A percentile compares a stretch with the other conserved stretches of the same genome.
These are phyloP conservation scores for Microdon myrmicae DNA, from an alignment of 2,888 invertebrate species.

Conservation along the genomic window DNA sequence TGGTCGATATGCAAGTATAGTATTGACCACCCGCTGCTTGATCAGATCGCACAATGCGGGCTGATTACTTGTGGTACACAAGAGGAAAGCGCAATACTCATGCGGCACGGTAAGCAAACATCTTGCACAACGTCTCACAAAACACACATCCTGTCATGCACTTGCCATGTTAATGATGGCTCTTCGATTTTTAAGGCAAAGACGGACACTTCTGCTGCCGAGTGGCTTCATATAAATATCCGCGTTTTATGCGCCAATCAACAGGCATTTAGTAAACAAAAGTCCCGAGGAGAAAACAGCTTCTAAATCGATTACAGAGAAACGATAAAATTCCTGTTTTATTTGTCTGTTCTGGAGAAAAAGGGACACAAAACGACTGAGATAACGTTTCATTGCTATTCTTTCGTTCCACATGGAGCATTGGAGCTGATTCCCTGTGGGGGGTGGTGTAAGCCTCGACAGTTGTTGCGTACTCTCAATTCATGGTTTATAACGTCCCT, in stretches of 20 bases:
- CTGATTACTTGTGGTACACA: slow-evolving; percentile 44
- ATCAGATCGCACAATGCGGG: slow-evolving; percentile 49
- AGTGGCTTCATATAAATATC: slow-evolving; percentile 46
- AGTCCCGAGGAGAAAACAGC: slow-evolving; percentile 13
- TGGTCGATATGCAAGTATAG: slow-evolving; percentile 12
- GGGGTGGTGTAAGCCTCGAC: slow-evolving; percentile 15
- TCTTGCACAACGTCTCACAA: slow-evolving; percentile 25
- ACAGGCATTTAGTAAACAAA: slow-evolving; percentile 50
- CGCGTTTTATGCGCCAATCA: slow-evolving; percentile 47
- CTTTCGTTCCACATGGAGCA: slow-evolving; percentile 14
- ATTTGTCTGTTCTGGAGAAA: slow-evolving; percentile 41
- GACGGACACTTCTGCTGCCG: too few species aligned
- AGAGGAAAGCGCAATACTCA: too few species aligned
- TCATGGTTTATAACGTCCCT: too few species aligned
- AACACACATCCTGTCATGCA: slow-evolving; percentile 40
- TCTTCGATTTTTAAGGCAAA: not conserved
- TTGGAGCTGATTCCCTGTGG: slow-evolving; percentile 33
- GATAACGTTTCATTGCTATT: slow-evolving; percentile 30
- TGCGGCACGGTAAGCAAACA: slow-evolving; percentile 37
- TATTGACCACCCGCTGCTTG: slow-evolving; percentile 50
- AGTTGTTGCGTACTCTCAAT: not conserved
- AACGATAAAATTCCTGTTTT: slow-evolving; percentile 51
- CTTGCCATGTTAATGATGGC: slow-evolving; percentile 20
- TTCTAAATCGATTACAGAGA: slow-evolving; percentile 46
- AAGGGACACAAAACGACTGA: slow-evolving; percentile 38